Conservation (phyloP, 1,140 invertebrate species). For the Metaphire vulgaris region DNA sequence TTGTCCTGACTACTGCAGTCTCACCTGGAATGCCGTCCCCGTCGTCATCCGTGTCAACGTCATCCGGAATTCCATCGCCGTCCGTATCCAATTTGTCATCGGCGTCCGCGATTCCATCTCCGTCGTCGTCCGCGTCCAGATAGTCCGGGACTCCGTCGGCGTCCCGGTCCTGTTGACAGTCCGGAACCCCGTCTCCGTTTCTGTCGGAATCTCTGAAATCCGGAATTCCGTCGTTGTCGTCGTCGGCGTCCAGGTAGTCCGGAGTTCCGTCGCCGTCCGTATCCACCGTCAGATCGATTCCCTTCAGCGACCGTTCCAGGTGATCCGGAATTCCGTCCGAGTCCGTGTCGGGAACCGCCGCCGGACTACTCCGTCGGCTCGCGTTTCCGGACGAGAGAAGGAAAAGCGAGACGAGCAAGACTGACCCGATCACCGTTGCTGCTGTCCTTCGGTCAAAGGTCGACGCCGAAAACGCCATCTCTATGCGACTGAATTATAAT, state of each 20-base stretch:
- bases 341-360: slow-evolving; percentile 18
- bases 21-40: slow-evolving; percentile 20
- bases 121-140: slow-evolving; percentile 12
- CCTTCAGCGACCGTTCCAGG: slow-evolving; percentile 14
- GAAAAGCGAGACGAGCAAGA: too few species aligned
- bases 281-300: slow-evolving; percentile 15
- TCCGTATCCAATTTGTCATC: slow-evolving; percentile 17
- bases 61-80: slow-evolving; percentile 19
- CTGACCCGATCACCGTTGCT: too few species aligned
- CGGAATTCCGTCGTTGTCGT: slow-evolving; percentile 18
- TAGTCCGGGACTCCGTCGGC: slow-evolving; percentile 13
- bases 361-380: too few species aligned
- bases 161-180: slow-evolving; percentile 9
- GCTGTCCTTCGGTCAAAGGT: too few species aligned
- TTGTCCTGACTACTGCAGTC: too few species aligned
- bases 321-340: slow-evolving; percentile 23
- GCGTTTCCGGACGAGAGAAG: too few species aligned
- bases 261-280: slow-evolving; percentile 19
- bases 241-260: slow-evolving; percentile 8
- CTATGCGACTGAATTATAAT: too few species aligned
- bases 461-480: too few species aligned
- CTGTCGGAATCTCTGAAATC: slow-evolving; percentile 14
- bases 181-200: slow-evolving; percentile 22
- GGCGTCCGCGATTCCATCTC: slow-evolving; percentile 12
- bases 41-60: slow-evolving; percentile 5